Conservation (phyloP, 92 coral and sea anemone genomes). For the Bergia sp. region DNA sequence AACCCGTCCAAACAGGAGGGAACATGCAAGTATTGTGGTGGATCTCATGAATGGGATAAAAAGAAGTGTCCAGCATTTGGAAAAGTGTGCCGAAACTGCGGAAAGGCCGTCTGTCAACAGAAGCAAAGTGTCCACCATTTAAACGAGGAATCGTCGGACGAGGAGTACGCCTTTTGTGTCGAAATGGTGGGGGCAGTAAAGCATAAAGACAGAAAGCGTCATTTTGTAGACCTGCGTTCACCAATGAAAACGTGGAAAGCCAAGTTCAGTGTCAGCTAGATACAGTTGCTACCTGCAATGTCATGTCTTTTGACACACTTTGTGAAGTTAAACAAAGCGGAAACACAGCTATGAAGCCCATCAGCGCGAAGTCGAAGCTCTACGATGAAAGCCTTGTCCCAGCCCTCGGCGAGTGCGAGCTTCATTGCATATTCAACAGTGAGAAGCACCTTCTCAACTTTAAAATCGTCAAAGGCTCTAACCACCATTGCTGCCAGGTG, state of each 20-base stretch:
- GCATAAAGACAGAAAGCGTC: not conserved
- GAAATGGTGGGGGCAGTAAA: constrained; percentile 4
- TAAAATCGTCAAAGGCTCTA: constrained; percentile 8
- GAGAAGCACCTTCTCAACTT: constrained; percentile 10
- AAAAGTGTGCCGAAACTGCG: constrained; percentile 16
- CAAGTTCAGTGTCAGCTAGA: constrained; percentile 11
- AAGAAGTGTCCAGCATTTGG: constrained; percentile 37
- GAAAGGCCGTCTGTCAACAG: constrained; percentile 11
- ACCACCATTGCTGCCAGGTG: constrained; percentile 34
- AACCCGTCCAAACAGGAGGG: not conserved
- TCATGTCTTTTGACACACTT: constrained; percentile 21
- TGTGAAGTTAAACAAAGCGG: constrained; percentile 38
- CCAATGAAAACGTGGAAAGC: not conserved
- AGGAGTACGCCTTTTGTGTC: not conserved
- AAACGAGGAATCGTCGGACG: not conserved
- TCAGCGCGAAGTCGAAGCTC: constrained; percentile 14
- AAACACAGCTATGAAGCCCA: constrained; percentile 38
- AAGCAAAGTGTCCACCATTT: not conserved
- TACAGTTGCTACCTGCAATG: constrained; percentile 6
- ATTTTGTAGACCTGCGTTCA: constrained; percentile 22
- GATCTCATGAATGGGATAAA: not conserved
- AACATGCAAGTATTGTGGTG: not conserved
- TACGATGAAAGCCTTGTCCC: constrained; percentile 27
- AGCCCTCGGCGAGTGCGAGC: constrained; percentile 35
- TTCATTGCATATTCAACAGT: constrained; percentile 13